Evolutionary conservation across 2,888 invertebrate genomes (phyloP), one percentile per base, ranked within the genome.

Genomic region (Macrostomum cliftonense): DNA sequence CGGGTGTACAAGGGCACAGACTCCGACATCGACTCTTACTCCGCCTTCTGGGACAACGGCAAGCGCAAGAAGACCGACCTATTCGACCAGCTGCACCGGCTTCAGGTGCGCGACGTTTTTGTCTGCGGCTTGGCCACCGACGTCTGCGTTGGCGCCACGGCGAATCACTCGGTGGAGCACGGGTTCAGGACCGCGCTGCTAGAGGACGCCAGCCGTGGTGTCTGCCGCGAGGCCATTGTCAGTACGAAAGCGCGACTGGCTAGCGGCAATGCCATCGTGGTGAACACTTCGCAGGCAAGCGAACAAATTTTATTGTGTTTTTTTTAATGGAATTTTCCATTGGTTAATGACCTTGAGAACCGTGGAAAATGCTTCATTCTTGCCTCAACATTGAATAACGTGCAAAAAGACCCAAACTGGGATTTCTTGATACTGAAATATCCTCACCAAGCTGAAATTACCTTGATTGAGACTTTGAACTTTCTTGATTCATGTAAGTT

Each of bases 21-120:
- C 71, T 82, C 91, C 0, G 85, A 88, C 58, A 83, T 93, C 50
- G 95, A 95, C 71, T 88, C 89, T 1, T 95, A 95, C 71, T 91
- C 91, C 0, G 93, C 89, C 43, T 95, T 95, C 75, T 89, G 87
- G 84, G 93, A 95, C 73, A 95, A 95, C 73, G 83, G 84, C 72
- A 86, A 85, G 70, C 73, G 83, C 53, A 81, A 82, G 1, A 81
- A 86, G 66, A 91, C 91, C 5, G 80, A 81, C 12, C 75, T 93
- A 42, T 79, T 81, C 63, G 77, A 79, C 11, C 82, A 86, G 64
- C 75, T 93, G 51, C 78, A 81, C 52, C 73, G 79, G 69, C 78
- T 80, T 60, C 79, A 79, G 50, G 81, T 85, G 45, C 85, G 87
- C 4, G 89, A 91, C 67, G 83, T 93, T 57, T 89, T 85, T 70